Evolutionary conservation across 2,113 vertebrate species (phyloP).

Genomic region (Pachypanchax playfairii): DNA sequence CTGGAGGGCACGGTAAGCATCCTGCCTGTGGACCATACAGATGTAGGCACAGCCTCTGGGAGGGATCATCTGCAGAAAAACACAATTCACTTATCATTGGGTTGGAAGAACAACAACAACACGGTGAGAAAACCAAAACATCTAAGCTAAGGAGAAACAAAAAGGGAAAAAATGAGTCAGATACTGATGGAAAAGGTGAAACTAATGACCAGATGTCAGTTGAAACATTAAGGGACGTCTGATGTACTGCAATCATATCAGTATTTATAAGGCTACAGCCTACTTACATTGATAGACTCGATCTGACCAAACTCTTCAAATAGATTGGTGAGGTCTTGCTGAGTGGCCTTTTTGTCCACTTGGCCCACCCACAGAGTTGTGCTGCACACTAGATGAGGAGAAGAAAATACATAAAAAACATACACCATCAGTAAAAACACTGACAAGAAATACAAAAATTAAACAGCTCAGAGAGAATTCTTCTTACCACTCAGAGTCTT

Average conservation of each 20-base stretch:
- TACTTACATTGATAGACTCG: constrained; percentile 98
- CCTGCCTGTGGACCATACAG: constrained; percentile 98
- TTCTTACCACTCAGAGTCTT: constrained; percentile 91
- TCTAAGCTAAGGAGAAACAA: neutral
- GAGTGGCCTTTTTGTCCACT: constrained; percentile 98
- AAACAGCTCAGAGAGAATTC: neutral
- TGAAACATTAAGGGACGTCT: constrained; percentile 2
- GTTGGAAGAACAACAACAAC: too few species aligned
- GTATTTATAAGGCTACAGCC: neutral
- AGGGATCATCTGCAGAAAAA: constrained; percentile 92
- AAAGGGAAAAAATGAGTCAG: too few species aligned
- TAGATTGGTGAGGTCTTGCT: constrained; percentile 97
- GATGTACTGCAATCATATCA: neutral
- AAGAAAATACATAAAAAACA: neutral
- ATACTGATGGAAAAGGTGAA: too few species aligned
- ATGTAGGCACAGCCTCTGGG: constrained; percentile 98
- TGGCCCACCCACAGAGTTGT: constrained; percentile 99
- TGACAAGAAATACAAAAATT: neutral
- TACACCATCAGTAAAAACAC: neutral
- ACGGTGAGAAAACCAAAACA: neutral
- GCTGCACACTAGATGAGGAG: constrained; percentile 87
- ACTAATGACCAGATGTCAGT: too few species aligned
- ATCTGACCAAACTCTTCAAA: constrained; percentile 99
- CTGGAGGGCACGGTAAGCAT: constrained; percentile 92
- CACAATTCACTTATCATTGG: neutral